Conservation (phyloP, 2,797 vertebrate species). For the Babyrousa celebensis region DNA sequence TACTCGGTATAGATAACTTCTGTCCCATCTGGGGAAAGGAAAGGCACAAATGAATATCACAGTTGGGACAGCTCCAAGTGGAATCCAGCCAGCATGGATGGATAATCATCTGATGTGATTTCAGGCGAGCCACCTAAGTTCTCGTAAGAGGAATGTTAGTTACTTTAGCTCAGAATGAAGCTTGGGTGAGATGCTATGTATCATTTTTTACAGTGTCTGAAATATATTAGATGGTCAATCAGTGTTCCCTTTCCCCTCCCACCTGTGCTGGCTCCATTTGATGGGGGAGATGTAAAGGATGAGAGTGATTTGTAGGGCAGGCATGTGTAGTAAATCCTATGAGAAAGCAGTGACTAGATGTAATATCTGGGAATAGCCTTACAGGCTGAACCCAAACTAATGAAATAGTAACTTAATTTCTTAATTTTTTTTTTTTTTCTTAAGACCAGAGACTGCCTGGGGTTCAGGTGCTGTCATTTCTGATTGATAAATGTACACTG, state of each 20-base stretch:
- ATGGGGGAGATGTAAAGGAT: neutral
- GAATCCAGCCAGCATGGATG: neutral
- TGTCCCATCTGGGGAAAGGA: neutral
- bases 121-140: neutral
- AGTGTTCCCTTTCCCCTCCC: neutral
- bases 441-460: neutral
- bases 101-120: neutral
- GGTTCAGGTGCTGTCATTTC: neutral
- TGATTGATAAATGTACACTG: neutral
- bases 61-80: neutral
- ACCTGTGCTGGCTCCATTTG: neutral
- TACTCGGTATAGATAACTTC: neutral
- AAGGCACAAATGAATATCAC: neutral
- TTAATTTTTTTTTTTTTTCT: conserved; percentile 1
- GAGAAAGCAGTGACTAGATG: neutral
- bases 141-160: neutral
- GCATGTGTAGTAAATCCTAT: too few relatives aligned
- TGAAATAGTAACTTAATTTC: neutral
- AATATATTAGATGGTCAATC: neutral
- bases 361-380: neutral
- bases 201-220: neutral
- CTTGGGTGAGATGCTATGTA: neutral
- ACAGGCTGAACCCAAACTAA: neutral
- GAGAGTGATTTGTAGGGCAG: neutral
- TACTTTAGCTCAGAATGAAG: neutral